Base-by-base conservation (phyloP, 2,888 invertebrate genomes). In the Anoplius nigerrimus region DNA sequence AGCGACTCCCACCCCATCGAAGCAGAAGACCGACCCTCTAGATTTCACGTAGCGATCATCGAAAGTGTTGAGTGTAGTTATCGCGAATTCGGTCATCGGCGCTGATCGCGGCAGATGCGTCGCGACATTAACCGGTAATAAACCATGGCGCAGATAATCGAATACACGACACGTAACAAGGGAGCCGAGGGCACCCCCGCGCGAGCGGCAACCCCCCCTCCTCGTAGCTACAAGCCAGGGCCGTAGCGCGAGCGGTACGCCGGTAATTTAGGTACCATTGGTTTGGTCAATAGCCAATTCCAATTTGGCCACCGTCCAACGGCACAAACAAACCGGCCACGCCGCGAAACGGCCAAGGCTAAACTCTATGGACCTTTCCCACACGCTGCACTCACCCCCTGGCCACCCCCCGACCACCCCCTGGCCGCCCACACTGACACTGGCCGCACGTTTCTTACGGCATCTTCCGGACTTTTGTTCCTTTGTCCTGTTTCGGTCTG, bases 251-350 rank as follows among this genome's bases (percentile, higher is more conserved):
- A 76, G 76, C 71, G 76, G 76, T 79, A 81, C 78, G 74, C 76
- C 80, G 81, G 84, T 87, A 86, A 87, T 87, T 87, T 86, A 86
- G 82, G 83, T 82, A 84, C 83, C 84, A 84, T 83, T 84, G 86
- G 84, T 83, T 86, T 87, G 87, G 87, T 87, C 86, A 87, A 87
- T 86, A 84, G 87, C 88, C 87, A 87, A 87, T 87, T 88, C 82
- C 85, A 85, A 86, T 85, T 88, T 88, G 87, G 88, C 87, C 74
- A 64, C 48, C 66, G 66, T 86, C 87, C 87, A 87, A 84, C 78
- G 75, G 80, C 77, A 82, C 81, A 82, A 83, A 83, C 83, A 82
- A 86, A 84, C 84, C 74, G 77, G 75, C 66, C 77, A 71, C 68
- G 68, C 74, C 65, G 64, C 73, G 72, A 74, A 76, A 75, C 68